Percentiles rank a stretch among this genome's conserved stretches.
These are phyloP conservation scores for Nannobrachium achirus DNA, from an alignment of 2,113 vertebrate genomes.

Conservation along the genomic window DNA sequence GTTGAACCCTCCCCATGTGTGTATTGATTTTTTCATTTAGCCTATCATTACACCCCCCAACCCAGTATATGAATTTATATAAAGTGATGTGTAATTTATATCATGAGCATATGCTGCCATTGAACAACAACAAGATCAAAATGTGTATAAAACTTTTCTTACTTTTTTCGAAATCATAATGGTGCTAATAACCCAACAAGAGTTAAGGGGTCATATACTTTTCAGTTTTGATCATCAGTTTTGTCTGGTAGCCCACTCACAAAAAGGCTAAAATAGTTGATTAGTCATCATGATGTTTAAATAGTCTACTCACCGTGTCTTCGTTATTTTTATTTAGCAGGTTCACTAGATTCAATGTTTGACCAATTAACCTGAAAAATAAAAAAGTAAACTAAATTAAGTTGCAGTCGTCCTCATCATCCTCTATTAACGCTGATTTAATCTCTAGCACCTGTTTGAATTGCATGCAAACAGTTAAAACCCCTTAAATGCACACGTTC, in stretches of 20 bases:
- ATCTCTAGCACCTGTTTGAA: neutral
- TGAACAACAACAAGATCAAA: neutral
- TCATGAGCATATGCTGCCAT: neutral
- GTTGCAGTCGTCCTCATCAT: neutral
- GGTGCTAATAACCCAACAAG: slow-evolving; percentile 49
- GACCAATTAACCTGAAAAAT: slow-evolving; percentile 35
- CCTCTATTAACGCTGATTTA: neutral
- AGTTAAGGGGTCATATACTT: neutral
- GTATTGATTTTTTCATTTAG: too few relatives aligned
- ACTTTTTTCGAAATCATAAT: neutral
- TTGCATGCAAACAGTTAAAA: neutral
- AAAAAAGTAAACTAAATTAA: slow-evolving; percentile 42
- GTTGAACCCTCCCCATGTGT: too few relatives aligned
- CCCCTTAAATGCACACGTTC: neutral
- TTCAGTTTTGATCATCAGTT: too few relatives aligned
- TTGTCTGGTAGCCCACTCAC: neutral
- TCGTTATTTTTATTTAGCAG: neutral
- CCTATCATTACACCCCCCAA: too few relatives aligned
- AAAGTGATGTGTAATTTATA: neutral
- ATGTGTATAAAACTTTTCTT: neutral
- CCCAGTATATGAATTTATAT: neutral
- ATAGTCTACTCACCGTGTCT: neutral
- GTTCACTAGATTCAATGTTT: neutral
- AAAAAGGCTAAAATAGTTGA: neutral
- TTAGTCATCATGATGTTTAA: neutral